Evolutionary conservation across 2,113 vertebrate species (phyloP).

Genomic region (Sphyrna mokarran): DNA sequence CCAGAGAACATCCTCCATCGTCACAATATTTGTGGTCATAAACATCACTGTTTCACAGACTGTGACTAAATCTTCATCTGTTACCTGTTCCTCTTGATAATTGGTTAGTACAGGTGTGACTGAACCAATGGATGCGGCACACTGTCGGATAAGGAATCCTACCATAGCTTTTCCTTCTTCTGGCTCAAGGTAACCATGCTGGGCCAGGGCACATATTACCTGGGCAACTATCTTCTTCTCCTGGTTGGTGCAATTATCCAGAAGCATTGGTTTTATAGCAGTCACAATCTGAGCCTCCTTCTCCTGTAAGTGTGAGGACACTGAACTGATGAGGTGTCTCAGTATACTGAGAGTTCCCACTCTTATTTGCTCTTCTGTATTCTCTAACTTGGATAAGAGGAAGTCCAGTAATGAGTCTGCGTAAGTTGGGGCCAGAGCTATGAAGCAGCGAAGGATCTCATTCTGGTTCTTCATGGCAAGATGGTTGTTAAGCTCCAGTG

Average conservation of each 20-base stretch:
- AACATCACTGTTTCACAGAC: conserved; percentile 55
- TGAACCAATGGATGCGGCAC: conserved; percentile 54
- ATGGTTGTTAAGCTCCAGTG: conserved; percentile 65
- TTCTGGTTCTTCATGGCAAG: conserved; percentile 76
- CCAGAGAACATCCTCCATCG: conserved; percentile 61
- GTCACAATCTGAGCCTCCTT: conserved; percentile 77
- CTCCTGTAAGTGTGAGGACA: conserved; percentile 71
- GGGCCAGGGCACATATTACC: conserved; percentile 88
- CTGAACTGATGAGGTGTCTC: conserved; percentile 81
- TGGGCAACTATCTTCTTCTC: conserved; percentile 79
- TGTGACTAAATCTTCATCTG: conserved; percentile 60
- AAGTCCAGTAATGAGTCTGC: conserved; percentile 75
- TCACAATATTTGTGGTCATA: conserved; percentile 24
- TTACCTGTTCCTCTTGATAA: conserved; percentile 58
- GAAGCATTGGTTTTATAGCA: conserved; percentile 72
- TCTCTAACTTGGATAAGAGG: conserved; percentile 80
- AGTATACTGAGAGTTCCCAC: conserved; percentile 75
- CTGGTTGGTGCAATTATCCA: conserved; percentile 74
- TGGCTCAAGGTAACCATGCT: conserved; percentile 85
- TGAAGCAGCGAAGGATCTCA: conserved; percentile 83
- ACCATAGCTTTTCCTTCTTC: conserved; percentile 75
- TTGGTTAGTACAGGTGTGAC: conserved; percentile 42
- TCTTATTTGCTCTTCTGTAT: conserved; percentile 66
- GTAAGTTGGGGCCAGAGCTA: conserved; percentile 68
- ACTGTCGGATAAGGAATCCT: conserved; percentile 74